These are phyloP conservation scores for Pachydiplax longipennis DNA, from an alignment of 2,888 invertebrate genomes.

Conservation along the genomic window DNA sequence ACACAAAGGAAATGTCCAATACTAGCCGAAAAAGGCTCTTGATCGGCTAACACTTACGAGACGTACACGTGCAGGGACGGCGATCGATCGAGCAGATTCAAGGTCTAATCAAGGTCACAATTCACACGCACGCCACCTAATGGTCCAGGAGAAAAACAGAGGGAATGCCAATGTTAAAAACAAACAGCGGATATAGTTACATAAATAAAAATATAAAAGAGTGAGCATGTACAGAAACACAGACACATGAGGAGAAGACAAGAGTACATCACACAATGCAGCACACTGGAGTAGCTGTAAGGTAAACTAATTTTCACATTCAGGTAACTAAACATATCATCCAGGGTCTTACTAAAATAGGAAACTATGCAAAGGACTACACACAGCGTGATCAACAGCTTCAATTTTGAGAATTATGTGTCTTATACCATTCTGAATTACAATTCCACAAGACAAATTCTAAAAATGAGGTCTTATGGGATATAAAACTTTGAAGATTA, in stretches of 20 bases:
- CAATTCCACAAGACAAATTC: background rate
- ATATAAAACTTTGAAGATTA: too few relatives aligned
- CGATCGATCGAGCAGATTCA: slow-evolving; percentile 44
- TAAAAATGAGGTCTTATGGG: background rate
- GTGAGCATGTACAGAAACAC: slow-evolving; percentile 6
- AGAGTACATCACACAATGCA: slow-evolving; percentile 11
- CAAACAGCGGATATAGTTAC: slow-evolving; percentile 19
- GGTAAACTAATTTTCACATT: background rate
- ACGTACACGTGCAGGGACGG: slow-evolving; percentile 47
- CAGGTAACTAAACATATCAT: background rate
- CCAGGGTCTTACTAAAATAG: background rate
- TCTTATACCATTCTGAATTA: background rate
- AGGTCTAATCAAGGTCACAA: slow-evolving; percentile 46
- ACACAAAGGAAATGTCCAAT: slow-evolving; percentile 29
- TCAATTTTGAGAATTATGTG: background rate
- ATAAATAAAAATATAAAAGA: slow-evolving; percentile 7
- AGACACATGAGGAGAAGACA: slow-evolving; percentile 18
- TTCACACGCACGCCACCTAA: slow-evolving; percentile 47
- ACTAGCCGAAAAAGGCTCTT: slow-evolving; percentile 18
- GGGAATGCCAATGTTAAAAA: slow-evolving; percentile 47
- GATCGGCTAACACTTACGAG: slow-evolving; percentile 46
- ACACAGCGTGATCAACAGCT: background rate
- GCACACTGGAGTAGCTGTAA: background rate
- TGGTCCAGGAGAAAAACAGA: slow-evolving; percentile 46
- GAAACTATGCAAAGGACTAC: background rate